Conservation (phyloP, 2,888 invertebrate species). For the Oscheius onirici region DNA sequence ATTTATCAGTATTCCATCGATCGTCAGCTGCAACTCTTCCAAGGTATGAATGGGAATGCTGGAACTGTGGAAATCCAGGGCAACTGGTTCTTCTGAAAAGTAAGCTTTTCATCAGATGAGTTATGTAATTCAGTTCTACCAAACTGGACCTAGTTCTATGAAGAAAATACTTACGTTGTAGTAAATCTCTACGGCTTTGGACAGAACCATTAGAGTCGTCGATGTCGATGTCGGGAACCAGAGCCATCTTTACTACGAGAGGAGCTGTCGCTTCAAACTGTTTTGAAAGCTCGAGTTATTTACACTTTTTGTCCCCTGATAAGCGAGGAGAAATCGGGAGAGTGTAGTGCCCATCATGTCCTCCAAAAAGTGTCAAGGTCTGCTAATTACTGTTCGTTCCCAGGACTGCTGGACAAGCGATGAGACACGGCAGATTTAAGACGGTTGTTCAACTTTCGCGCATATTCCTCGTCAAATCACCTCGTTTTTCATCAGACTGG, state of each 20-base stretch:
- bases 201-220: too few species aligned
- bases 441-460: neutral
- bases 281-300: too few species aligned
- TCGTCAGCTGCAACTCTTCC: too few species aligned
- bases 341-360: neutral
- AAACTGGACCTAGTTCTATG: too few species aligned
- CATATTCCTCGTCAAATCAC: neutral
- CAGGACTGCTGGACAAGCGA: neutral
- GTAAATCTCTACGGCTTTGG: too few species aligned
- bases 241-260: neutral
- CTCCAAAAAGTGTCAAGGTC: constrained; percentile 19
- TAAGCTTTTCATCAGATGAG: too few species aligned
- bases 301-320: neutral
- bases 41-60: too few species aligned
- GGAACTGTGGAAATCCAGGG: too few species aligned
- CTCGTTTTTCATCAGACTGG: constrained; percentile 1
- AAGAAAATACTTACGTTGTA: too few species aligned
- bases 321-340: neutral
- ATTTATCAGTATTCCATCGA: too few species aligned
- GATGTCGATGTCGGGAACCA: neutral
- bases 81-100: too few species aligned
- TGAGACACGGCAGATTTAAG: neutral
- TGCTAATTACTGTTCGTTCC: constrained; percentile 14
- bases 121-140: too few species aligned
- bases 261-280: neutral